Percentiles rank a stretch among this genome's conserved stretches.
Evolutionary conservation across 2,888 invertebrate species (phyloP).

Genomic region (Rotaria sp.): DNA sequence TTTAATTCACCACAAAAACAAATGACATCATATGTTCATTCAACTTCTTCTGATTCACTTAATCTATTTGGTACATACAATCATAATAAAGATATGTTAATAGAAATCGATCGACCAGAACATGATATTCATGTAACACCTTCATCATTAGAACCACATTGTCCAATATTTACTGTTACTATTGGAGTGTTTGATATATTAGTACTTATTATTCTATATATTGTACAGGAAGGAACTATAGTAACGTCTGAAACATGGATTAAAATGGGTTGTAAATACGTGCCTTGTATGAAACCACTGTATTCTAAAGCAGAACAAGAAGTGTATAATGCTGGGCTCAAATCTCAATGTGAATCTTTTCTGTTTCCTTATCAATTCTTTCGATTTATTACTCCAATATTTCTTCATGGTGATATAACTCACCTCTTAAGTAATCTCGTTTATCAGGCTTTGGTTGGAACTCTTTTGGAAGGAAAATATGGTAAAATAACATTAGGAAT

Average conservation of each 20-base stretch:
- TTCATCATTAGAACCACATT: neutral
- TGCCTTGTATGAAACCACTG: neutral
- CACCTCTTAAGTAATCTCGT: neutral
- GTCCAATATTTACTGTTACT: neutral
- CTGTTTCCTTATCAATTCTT: neutral
- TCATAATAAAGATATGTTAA: neutral
- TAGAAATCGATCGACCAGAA: neutral
- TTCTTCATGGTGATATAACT: neutral
- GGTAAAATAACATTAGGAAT: neutral
- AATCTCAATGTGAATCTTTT: neutral
- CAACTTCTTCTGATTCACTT: neutral
- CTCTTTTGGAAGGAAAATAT: slow-evolving; percentile 5
- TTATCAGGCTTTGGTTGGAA: neutral
- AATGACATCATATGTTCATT: too few species aligned
- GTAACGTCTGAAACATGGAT: neutral
- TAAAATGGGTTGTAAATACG: neutral
- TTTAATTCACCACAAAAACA: too few species aligned
- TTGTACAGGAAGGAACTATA: neutral
- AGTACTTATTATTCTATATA: neutral
- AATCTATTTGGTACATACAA: neutral
- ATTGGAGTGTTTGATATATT: neutral
- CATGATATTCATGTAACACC: neutral
- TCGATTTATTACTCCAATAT: neutral
- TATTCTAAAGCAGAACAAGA: neutral
- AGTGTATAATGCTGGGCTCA: neutral